Percentiles rank a stretch among this genome's conserved stretches.
phyloP scores from a whole-genome alignment of 2,888 invertebrate species.

The Eledona agricola region DNA sequence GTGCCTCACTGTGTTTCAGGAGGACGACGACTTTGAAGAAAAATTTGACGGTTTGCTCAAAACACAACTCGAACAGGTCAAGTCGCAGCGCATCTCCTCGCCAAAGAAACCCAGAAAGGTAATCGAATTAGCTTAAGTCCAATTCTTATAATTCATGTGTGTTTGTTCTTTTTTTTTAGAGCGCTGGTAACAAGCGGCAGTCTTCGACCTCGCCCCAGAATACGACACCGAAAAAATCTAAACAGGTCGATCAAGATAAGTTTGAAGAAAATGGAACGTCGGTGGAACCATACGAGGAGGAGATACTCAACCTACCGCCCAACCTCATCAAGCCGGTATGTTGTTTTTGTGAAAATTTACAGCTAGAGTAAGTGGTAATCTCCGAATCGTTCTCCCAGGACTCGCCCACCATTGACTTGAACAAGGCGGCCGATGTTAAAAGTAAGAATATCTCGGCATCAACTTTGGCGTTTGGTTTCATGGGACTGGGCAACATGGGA shows the following conservation, averaged over 20 bases:
- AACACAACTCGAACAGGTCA: conserved; percentile 8
- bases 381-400: conserved; percentile 39
- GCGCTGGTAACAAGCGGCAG: conserved; percentile 19
- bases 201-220: conserved; percentile 26
- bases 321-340: conserved; percentile 76
- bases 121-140: conserved; percentile 1
- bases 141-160: conserved; percentile 4
- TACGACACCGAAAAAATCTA: conserved; percentile 27
- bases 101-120: conserved; percentile 52
- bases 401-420: conserved; percentile 77
- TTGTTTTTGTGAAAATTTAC: conserved; percentile 44
- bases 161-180: conserved; percentile 13
- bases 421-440: conserved; percentile 77
- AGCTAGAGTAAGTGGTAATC: conserved; percentile 1
- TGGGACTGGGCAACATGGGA: conserved; percentile 96
- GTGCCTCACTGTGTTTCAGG: no score
- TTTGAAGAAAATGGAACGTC: conserved; percentile 66
- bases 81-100: conserved; percentile 28
- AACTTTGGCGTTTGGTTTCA: conserved; percentile 88
- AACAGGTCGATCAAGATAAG: conserved; percentile 55
- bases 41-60: conserved; percentile 26
- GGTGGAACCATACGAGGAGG: conserved; percentile 58
- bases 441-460: conserved; percentile 89
- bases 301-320: conserved; percentile 73
- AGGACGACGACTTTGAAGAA: conserved; percentile 64